phyloP scores from a whole-genome alignment of 2,113 vertebrate species.

The Limanda limanda region DNA sequence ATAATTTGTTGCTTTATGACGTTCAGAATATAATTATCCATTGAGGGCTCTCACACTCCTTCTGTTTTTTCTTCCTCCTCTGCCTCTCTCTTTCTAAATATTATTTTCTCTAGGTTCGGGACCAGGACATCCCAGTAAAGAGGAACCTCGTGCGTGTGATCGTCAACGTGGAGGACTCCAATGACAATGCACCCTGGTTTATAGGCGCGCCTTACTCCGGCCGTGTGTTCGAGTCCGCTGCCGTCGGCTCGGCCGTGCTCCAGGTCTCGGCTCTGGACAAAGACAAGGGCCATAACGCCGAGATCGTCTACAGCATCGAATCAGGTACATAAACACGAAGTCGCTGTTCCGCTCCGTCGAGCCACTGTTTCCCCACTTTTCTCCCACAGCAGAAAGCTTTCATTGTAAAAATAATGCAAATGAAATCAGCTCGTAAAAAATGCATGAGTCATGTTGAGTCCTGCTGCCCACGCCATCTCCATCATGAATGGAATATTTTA shows the following conservation, averaged over 20 bases:
- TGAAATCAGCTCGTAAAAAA: conserved; percentile 64
- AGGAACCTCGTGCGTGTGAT: conserved; percentile 92
- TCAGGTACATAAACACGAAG: conserved; percentile 86
- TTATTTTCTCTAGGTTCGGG: conserved; percentile 86
- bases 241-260: conserved; percentile 89
- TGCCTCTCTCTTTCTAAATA: conserved; percentile 6
- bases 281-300: conserved; percentile 93
- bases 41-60: neutral
- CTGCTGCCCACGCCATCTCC: conserved; percentile 60
- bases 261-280: conserved; percentile 95
- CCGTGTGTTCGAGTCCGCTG: conserved; percentile 92
- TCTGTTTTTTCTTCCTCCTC: neutral
- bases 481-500: conserved; percentile 79
- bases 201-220: conserved; percentile 90
- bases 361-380: conserved; percentile 8
- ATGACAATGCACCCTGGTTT: conserved; percentile 96
- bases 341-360: neutral
- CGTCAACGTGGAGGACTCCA: conserved; percentile 91
- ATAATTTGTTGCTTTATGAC: neutral
- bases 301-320: conserved; percentile 93
- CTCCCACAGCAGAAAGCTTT: conserved; percentile 29
- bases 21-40: neutral
- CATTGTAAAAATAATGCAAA: conserved; percentile 45
- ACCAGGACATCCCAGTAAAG: conserved; percentile 97
- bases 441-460: conserved; percentile 71